Evolutionary conservation across 2,888 invertebrate species (phyloP).

Genomic region (Limnephilus lunatus): DNA sequence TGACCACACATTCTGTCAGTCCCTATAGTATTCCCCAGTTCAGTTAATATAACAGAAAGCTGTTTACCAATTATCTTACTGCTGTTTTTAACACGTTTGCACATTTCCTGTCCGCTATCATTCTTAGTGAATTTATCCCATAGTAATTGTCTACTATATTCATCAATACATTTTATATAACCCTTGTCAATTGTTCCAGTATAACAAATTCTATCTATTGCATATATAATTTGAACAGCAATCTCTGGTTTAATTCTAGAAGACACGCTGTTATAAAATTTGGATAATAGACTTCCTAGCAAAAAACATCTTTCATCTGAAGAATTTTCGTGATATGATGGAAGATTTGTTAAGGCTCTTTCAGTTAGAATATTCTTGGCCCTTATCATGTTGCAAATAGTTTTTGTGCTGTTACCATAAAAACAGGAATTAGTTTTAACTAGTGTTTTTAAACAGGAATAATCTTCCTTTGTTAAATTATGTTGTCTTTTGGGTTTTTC

Average conservation of each 20-base stretch:
- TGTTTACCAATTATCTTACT: not conserved
- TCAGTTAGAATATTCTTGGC: not conserved
- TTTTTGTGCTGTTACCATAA: not conserved
- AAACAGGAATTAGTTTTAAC: not conserved
- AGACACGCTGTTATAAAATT: not conserved
- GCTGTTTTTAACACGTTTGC: not conserved
- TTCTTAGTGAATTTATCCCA: not conserved
- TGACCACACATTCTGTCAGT: not conserved
- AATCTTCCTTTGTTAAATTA: not conserved
- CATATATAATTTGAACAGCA: not conserved
- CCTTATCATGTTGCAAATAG: not conserved
- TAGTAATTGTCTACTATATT: not conserved
- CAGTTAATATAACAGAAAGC: not conserved
- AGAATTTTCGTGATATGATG: not conserved
- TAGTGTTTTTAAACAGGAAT: not conserved
- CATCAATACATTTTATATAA: not conserved
- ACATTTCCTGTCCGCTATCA: not conserved
- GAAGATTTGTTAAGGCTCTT: not conserved
- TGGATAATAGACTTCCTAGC: not conserved
- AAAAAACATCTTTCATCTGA: not conserved
- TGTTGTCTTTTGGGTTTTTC: not conserved
- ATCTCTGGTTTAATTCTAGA: not conserved
- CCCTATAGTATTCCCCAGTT: not conserved
- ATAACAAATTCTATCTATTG: not conserved
- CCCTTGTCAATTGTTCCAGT: not conserved